These are phyloP conservation scores for Xylocopa sonorina DNA, from an alignment of 1,140 invertebrate genomes.

Conservation along the genomic window DNA sequence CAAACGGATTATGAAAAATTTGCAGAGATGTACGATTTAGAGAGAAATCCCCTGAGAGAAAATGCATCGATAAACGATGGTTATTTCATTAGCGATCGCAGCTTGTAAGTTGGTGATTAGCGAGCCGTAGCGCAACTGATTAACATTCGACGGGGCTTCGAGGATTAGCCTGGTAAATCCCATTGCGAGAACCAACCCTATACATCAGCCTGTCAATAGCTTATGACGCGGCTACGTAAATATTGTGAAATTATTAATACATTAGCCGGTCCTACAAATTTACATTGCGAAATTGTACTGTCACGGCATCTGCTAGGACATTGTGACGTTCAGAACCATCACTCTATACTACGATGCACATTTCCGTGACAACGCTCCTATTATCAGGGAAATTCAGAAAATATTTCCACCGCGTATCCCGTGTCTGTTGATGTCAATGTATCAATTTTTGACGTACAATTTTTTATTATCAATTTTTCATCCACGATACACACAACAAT, in stretches of 20 bases:
- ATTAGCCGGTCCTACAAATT: slow-evolving; percentile 9
- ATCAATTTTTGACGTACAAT: too few species aligned
- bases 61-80: not conserved
- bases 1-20: too few species aligned
- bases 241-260: slow-evolving; percentile 37
- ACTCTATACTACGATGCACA: not conserved
- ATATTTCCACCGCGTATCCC: not conserved
- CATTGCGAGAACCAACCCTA: not conserved
- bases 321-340: not conserved
- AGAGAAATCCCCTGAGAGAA: too few species aligned
- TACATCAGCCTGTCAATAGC: slow-evolving; percentile 1
- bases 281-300: not conserved
- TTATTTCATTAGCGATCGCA: not conserved
- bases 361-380: not conserved
- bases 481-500: too few species aligned
- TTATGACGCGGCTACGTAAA: slow-evolving; percentile 11
- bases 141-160: slow-evolving; percentile 25
- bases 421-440: not conserved
- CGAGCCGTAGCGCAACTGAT: slow-evolving; percentile 22
- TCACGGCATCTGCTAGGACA: not conserved
- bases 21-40: too few species aligned
- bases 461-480: too few species aligned
- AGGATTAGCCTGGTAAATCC: slow-evolving; percentile 29
- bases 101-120: slow-evolving; percentile 39
- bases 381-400: not conserved